Evolutionary conservation across 2,113 vertebrate genomes (phyloP), one percentile per base, ranked within the genome.

Genomic region (Marmota flaviventris): DNA sequence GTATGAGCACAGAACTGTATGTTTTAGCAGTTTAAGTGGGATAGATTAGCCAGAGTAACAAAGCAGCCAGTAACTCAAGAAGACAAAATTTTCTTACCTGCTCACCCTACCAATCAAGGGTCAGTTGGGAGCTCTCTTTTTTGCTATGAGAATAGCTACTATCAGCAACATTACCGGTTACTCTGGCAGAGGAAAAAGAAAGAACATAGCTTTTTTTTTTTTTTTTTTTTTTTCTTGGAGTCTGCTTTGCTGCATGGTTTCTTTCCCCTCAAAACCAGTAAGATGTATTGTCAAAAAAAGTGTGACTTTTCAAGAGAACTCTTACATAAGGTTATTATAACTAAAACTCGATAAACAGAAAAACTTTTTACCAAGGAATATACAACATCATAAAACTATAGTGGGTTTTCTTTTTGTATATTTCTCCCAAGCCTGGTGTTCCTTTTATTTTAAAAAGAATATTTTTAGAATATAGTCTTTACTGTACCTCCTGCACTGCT

Each of bases 371-470:
- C 77, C 20, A 75, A 18, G 39, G 88, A 67, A 12, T 77, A 27
- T 18, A 84, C 18, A 85, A 45, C 14, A 88, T 39, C 39, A 92
- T 34, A 83, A 69, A 70, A 69, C 34, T 27, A 6, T 37, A 78
- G 34, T 73, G 37, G 18, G 4, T n/a, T 58, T 45, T 87, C n/a
- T 87, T 53, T 81, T 24, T 67, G 12, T 34, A 13, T 72, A 56
- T 85, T 73, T 70, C 20, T 72, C 42, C 51, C 32, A 78, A 89
- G 34, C 37, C 18, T 73, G 27, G 11, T 48, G 2, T 85, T 79
- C 12, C 25, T 79, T 92, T 75, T 63, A 63, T 67, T 79, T 96
- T 90, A 45, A 63, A 81, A 93, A 86, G 20, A 91, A 58, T 3
- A 42, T 4, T 24, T 78, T 72, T 77, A 56, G 18, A 58, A 48